Conservation (phyloP, 1,140 invertebrate species). For the Drosophila busckii region DNA sequence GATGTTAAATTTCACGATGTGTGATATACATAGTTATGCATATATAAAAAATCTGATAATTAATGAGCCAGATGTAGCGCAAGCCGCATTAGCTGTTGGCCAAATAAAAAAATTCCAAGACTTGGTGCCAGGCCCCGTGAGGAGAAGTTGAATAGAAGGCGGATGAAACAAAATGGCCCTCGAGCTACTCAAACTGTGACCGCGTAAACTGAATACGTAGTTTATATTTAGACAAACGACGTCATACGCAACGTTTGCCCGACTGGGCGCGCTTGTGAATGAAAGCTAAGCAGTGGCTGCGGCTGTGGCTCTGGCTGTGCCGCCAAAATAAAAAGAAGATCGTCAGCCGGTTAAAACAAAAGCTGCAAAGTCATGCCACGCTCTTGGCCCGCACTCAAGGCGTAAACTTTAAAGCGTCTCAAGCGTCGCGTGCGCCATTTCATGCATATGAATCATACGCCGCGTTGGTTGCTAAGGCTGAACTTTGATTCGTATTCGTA, state of each 20-base stretch:
- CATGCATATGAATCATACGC: slow-evolving; percentile 46
- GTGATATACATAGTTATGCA: slow-evolving; percentile 43
- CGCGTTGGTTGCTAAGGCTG: slow-evolving; percentile 19
- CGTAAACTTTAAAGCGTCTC: slow-evolving; percentile 24
- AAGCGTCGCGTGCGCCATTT: slow-evolving; percentile 52
- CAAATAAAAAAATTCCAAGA: not conserved
- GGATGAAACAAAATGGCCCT: slow-evolving; percentile 44
- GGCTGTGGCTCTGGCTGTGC: slow-evolving; percentile 3
- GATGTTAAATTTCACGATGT: slow-evolving; percentile 25
- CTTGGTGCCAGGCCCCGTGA: slow-evolving; percentile 9
- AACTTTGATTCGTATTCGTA: too few relatives aligned
- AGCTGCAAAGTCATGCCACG: slow-evolving; percentile 39
- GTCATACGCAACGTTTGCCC: slow-evolving; percentile 38
- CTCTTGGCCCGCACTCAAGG: slow-evolving; percentile 19
- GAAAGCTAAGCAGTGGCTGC: slow-evolving; percentile 41
- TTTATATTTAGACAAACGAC: slow-evolving; percentile 68
- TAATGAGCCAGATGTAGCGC: slow-evolving; percentile 22
- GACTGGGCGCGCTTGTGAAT: slow-evolving; percentile 56
- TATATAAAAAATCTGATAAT: slow-evolving; percentile 40
- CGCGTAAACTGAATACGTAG: slow-evolving; percentile 66
- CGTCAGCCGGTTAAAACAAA: slow-evolving; percentile 12
- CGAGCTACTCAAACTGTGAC: slow-evolving; percentile 57
- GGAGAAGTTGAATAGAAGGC: slow-evolving; percentile 25
- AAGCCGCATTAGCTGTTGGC: too few relatives aligned
- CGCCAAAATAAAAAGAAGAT: slow-evolving; percentile 28